Evolutionary conservation across 2,888 invertebrate genomes (phyloP), one percentile per base, ranked within the genome.

Genomic region (Drosophila niveifrons): DNA sequence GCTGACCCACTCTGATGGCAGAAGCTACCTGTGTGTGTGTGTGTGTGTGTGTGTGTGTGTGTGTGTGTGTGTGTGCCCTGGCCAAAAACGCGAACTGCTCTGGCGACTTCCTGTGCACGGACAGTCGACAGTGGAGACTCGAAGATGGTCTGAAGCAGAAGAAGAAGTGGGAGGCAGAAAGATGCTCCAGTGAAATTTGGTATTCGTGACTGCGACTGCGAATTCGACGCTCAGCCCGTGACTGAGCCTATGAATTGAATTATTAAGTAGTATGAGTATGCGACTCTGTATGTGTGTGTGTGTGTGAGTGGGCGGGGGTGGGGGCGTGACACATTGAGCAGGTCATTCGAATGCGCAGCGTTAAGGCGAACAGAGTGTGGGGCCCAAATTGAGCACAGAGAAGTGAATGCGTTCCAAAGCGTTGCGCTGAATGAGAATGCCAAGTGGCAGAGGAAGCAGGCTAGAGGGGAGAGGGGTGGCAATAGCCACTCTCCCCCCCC

Each of bases 231-330:
- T 67, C 67, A 59, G 80, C 59, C 73, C 78, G 83, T 82, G 87
- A 74, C 89, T 78, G 88, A 61, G 88, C 82, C 89, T 88, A 86
- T 82, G 90, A 88, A 88, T 89, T 86, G 86, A 86, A 86, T 89
- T 89, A 86, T 89, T 86, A 89, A 86, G 82, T 82, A 87, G 82
- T 76, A 52, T 56, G 23, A 53, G 62, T 34, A 59, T 48, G 55
- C 63, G 46, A 58, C 51, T 58, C 51, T 46, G 52, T 29, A 18
- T 50, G 13, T 44, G 55, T 9, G 29, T 17, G 36, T 6, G 57
- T 10, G 52, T 18, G 56, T 2, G 55, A 18, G 13, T 17, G 44
- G 13, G 36, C 9, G 43, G 18, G n/a, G 31, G 34, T 48, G 43
- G 47, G 53, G 59, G 66, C 62, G 69, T 67, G 39, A 52, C 67